These are phyloP conservation scores for Acrocephalus kingi DNA, from an alignment of 2,113 vertebrate species.

Conservation along the genomic window DNA sequence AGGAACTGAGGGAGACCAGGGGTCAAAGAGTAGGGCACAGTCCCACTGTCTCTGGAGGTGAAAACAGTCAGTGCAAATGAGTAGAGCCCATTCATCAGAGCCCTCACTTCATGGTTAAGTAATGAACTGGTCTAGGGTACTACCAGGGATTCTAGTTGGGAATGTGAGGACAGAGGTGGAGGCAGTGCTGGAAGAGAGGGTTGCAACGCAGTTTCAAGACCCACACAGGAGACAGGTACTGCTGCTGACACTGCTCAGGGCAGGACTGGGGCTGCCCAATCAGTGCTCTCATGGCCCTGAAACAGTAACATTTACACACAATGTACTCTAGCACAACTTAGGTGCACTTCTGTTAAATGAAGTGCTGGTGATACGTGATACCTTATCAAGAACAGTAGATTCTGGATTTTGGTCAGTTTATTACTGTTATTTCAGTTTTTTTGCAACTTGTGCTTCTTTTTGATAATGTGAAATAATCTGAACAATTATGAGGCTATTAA, in stretches of 20 bases:
- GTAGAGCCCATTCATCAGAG: background rate
- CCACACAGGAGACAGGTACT: rapidly evolving
- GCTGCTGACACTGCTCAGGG: background rate
- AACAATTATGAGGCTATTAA: conserved; percentile 85
- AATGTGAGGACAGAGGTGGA: background rate
- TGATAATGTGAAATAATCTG: conserved; percentile 88
- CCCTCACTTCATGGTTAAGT: rapidly evolving
- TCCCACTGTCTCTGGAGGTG: background rate
- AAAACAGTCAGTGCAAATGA: background rate
- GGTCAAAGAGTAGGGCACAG: background rate
- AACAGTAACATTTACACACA: background rate
- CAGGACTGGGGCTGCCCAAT: background rate
- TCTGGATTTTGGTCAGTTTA: background rate
- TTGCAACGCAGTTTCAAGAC: background rate
- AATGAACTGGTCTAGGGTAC: background rate
- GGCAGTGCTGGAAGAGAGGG: background rate
- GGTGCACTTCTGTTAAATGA: rapidly evolving
- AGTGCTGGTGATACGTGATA: background rate
- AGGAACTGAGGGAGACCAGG: background rate
- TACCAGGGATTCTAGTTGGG: background rate
- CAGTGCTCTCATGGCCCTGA: rapidly evolving
- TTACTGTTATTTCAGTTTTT: conserved; percentile 45
- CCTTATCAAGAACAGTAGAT: background rate
- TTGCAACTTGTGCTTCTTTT: background rate
- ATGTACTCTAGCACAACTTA: background rate